These are phyloP conservation scores for Calameuta idolon DNA, from an alignment of 2,888 invertebrate species.

Conservation along the genomic window DNA sequence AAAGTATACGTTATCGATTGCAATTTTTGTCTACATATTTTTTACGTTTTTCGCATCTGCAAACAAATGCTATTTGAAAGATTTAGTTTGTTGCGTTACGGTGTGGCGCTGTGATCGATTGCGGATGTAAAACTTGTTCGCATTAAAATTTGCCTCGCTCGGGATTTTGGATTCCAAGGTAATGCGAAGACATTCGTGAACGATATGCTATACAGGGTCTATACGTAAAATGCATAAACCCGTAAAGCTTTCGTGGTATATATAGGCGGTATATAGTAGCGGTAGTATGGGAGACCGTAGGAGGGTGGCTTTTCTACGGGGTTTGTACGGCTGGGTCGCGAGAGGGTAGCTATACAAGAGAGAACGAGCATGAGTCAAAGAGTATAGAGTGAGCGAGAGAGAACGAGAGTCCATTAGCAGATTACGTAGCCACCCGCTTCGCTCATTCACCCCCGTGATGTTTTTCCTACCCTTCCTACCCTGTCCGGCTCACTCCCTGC, in stretches of 20 bases:
- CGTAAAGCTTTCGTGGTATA: neutral
- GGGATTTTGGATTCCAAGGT: neutral
- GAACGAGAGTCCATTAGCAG: constrained; percentile 64
- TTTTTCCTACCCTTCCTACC: constrained; percentile 51
- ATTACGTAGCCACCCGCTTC: constrained; percentile 63
- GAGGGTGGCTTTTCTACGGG: neutral
- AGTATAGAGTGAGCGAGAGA: constrained; percentile 39
- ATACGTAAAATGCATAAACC: neutral
- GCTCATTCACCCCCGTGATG: constrained; percentile 58
- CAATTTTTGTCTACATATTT: neutral
- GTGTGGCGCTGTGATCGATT: neutral
- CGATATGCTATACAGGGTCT: neutral
- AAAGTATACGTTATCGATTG: too few relatives aligned
- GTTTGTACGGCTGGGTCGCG: neutral
- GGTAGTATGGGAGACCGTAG: neutral
- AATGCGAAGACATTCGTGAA: neutral
- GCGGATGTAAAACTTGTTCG: neutral
- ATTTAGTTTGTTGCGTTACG: neutral
- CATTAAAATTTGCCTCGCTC: neutral
- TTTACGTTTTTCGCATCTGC: neutral
- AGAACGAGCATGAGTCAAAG: neutral
- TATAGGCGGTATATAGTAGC: neutral
- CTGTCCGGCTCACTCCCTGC: constrained; percentile 27
- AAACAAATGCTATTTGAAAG: neutral
- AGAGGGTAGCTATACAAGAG: neutral